phyloP scores from a whole-genome alignment of 1,140 invertebrate species.

The Drosophila tani region DNA sequence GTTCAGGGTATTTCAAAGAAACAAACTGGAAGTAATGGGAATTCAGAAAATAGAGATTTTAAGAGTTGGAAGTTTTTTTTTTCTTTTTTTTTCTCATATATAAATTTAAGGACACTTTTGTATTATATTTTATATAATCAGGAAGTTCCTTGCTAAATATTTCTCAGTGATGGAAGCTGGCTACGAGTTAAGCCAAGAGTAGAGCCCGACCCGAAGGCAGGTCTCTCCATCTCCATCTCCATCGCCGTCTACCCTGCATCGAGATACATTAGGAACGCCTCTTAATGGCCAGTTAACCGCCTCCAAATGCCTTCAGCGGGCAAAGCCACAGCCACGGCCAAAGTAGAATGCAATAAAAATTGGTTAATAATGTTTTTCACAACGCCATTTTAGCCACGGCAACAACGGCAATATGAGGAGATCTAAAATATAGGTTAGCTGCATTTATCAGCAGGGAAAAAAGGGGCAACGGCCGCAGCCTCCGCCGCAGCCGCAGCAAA shows the following conservation, averaged over 20 bases:
- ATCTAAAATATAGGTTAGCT: constrained; percentile 78
- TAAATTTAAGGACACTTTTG: no score
- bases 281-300: constrained; percentile 82
- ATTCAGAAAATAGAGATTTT: no score
- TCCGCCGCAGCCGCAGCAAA: not conserved
- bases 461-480: constrained; percentile 9
- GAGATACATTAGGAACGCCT: constrained; percentile 78
- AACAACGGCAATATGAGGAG: constrained; percentile 46
- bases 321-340: constrained; percentile 30
- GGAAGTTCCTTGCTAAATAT: no score
- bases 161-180: constrained; percentile 11
- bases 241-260: constrained; percentile 19
- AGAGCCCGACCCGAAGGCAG: constrained; percentile 48
- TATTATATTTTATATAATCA: no score
- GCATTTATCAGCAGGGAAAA: constrained; percentile 47
- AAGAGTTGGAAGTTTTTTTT: no score
- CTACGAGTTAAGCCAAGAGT: constrained; percentile 7
- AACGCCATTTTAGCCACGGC: constrained; percentile 73
- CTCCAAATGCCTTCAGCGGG: constrained; percentile 67
- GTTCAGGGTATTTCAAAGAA: no score
- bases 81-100: no score
- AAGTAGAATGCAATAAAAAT: constrained; percentile 74
- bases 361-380: constrained; percentile 82
- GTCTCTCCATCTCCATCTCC: constrained; percentile 26
- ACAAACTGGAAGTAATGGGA: no score